Conservation (phyloP, 1,140 invertebrate genomes). For the Delia radicum region DNA sequence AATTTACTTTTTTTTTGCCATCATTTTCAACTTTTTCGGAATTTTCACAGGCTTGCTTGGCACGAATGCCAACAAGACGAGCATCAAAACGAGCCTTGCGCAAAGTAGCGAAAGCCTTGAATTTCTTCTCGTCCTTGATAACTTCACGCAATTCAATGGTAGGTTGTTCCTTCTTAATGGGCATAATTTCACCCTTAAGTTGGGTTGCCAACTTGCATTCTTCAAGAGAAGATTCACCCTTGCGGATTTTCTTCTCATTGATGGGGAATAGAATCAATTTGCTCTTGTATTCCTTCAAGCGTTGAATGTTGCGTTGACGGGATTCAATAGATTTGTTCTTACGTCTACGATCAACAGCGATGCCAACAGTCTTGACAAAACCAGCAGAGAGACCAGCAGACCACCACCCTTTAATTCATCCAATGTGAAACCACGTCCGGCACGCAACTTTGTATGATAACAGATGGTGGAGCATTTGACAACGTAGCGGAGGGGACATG, state of each 20-base stretch:
- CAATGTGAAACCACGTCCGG: conserved; percentile 94
- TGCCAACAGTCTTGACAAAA: conserved; percentile 90
- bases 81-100: conserved; percentile 87
- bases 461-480: conserved; percentile 93
- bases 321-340: conserved; percentile 95
- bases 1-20: no score
- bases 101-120: conserved; percentile 88
- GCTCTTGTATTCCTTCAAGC: no score
- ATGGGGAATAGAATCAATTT: conserved; percentile 97
- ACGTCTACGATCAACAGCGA: conserved; percentile 91
- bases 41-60: conserved; percentile 91
- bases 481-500: conserved; percentile 81
- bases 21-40: no score
- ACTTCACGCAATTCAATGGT: conserved; percentile 80
- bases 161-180: conserved; percentile 65
- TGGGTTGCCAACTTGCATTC: no score
- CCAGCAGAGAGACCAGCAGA: conserved; percentile 74
- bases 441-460: no score
- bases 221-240: no score
- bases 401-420: conserved; percentile 85
- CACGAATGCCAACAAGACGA: conserved; percentile 85
- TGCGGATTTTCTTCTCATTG: no score
- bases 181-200: no score
- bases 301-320: no score
- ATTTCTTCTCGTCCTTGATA: conserved; percentile 89